Percentiles rank a stretch among this genome's conserved stretches.
Conservation (phyloP, 2,113 vertebrate genomes). For the Pelvicachromis taeniatus region DNA sequence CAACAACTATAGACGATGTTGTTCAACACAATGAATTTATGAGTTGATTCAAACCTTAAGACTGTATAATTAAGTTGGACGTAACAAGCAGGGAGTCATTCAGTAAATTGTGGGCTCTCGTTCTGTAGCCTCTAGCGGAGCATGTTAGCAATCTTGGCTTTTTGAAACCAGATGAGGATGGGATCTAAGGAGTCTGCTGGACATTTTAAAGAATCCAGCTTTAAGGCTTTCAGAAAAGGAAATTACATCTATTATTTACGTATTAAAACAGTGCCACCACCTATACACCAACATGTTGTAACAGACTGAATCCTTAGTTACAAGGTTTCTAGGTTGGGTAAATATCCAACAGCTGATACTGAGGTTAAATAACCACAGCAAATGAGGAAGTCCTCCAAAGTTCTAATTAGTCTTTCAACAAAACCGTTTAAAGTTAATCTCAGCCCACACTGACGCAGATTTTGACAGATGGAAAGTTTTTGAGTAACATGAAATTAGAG, state of each 20-base stretch:
- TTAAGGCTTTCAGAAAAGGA: neutral
- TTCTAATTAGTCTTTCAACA: neutral
- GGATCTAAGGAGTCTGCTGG: neutral
- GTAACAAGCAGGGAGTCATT: neutral
- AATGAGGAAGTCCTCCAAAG: neutral
- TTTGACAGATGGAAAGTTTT: neutral
- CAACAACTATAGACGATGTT: neutral
- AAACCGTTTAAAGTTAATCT: neutral
- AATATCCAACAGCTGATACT: neutral
- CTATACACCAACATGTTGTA: neutral
- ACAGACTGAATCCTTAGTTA: neutral
- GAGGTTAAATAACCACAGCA: neutral
- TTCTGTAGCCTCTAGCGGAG: neutral
- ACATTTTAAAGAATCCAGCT: neutral
- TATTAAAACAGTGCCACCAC: neutral
- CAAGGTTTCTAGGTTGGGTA: neutral
- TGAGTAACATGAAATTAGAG: neutral
- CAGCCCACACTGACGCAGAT: neutral
- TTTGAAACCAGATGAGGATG: neutral
- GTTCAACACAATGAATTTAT: neutral
- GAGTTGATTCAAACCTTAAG: neutral
- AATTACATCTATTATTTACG: neutral
- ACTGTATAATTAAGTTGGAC: neutral
- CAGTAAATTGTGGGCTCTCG: neutral
- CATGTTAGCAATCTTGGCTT: neutral